These are phyloP conservation scores for Stomatorhinus walkeri DNA, from an alignment of 2,797 vertebrate genomes.

Conservation along the genomic window DNA sequence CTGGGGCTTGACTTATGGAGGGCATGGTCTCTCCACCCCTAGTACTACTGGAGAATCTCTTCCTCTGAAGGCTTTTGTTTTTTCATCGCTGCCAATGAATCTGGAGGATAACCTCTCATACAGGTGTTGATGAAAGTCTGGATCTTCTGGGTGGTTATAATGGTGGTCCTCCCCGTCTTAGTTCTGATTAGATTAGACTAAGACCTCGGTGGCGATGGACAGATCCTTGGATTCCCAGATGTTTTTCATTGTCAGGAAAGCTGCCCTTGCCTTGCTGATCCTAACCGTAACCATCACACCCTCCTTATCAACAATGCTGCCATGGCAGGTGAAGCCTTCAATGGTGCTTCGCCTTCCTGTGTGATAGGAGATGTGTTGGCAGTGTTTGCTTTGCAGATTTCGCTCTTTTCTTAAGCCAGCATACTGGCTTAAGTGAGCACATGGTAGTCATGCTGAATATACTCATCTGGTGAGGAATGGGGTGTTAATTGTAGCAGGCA, in stretches of 20 bases:
- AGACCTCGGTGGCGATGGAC: not conserved
- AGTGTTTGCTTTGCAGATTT: not conserved
- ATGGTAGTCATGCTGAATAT: not conserved
- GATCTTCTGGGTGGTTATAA: not conserved
- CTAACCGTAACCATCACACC: slow-evolving; percentile 1
- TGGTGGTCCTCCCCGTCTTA: not conserved
- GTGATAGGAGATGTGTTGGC: not conserved
- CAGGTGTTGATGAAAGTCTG: slow-evolving; percentile 19
- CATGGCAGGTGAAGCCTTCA: slow-evolving; percentile 16
- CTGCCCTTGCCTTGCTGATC: slow-evolving; percentile 11
- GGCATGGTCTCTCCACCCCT: not conserved
- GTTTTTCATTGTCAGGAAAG: slow-evolving; percentile 6
- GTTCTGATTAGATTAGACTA: not conserved
- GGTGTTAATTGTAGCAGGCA: not conserved
- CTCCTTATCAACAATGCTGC: not conserved
- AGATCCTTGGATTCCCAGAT: not conserved
- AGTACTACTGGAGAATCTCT: not conserved
- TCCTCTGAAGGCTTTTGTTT: not conserved
- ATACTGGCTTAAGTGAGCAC: not conserved
- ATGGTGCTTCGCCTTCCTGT: not conserved
- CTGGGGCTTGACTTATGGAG: not conserved
- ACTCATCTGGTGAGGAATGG: slow-evolving; percentile 6
- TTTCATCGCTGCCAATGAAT: not conserved
- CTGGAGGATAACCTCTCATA: not conserved
- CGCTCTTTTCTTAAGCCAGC: not conserved